Conservation (phyloP, 2,888 invertebrate species). For the Icerya purchasi region DNA sequence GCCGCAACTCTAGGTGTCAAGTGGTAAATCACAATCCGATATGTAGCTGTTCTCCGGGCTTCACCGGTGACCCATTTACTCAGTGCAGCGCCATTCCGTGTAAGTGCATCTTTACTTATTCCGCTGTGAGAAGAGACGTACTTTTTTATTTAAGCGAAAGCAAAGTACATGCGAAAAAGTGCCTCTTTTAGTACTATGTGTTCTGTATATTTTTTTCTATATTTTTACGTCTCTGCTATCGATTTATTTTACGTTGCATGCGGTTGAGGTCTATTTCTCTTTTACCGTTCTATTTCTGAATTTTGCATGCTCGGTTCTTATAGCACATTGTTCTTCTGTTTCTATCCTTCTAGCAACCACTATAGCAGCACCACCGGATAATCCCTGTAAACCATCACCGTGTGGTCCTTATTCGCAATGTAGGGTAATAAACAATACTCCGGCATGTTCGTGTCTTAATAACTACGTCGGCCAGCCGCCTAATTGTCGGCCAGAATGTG, state of each 20-base stretch:
- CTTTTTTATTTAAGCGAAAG: too few species aligned
- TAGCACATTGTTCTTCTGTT: constrained; percentile 14
- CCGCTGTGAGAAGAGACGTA: too few species aligned
- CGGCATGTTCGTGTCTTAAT: constrained; percentile 47
- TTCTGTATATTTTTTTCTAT: constrained; percentile 3
- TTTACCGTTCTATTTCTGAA: constrained; percentile 12
- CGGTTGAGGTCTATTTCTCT: constrained; percentile 9
- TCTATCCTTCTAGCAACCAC: constrained; percentile 15
- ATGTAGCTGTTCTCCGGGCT: constrained; percentile 38
- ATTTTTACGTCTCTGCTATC: background rate
- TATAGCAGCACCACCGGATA: constrained; percentile 12
- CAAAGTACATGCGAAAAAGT: too few species aligned
- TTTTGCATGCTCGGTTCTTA: constrained; percentile 10
- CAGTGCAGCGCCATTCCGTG: constrained; percentile 26
- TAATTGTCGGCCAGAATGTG: constrained; percentile 53
- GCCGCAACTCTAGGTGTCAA: constrained; percentile 39
- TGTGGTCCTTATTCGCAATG: constrained; percentile 58
- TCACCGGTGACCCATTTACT: constrained; percentile 41
- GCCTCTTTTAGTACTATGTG: too few species aligned
- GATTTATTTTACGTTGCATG: constrained; percentile 1
- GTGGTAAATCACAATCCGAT: constrained; percentile 46
- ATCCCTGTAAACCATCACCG: constrained; percentile 45
- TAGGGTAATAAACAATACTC: constrained; percentile 36
- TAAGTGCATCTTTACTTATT: too few species aligned
- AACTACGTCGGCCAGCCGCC: constrained; percentile 52